These are phyloP conservation scores for Sialia sialis DNA, from an alignment of 2,113 vertebrate species.

Conservation along the genomic window DNA sequence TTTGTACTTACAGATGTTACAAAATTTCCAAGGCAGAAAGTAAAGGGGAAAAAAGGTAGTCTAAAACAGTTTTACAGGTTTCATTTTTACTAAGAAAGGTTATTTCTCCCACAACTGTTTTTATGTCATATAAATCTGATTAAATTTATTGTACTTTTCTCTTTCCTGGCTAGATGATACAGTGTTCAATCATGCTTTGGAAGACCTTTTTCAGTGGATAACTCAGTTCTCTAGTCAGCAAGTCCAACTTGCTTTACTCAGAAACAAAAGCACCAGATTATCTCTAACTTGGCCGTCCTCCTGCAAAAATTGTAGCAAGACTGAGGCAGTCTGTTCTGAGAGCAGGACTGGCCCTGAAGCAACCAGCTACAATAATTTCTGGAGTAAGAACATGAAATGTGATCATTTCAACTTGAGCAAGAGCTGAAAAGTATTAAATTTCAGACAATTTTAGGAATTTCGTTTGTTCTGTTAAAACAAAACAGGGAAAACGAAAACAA, in stretches of 20 bases:
- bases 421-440: neutral
- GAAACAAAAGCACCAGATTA: slow-evolving; percentile 19
- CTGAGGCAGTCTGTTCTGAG: neutral
- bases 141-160: neutral
- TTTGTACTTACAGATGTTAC: slow-evolving; percentile 52
- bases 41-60: neutral
- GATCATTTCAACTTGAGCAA: slow-evolving; percentile 11
- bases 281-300: neutral
- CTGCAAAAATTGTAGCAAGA: neutral
- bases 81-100: neutral
- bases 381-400: neutral
- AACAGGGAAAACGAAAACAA: slow-evolving; percentile 55
- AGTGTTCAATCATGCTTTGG: slow-evolving; percentile 22
- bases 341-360: slow-evolving; percentile 12
- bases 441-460: neutral
- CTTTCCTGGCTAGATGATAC: neutral
- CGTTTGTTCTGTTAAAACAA: slow-evolving; percentile 12
- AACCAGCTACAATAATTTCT: neutral
- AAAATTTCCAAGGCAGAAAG: slow-evolving; percentile 44
- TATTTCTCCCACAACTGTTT: neutral
- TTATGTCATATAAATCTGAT: neutral
- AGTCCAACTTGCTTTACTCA: neutral
- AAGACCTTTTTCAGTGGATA: slow-evolving; percentile 48
- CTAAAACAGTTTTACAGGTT: neutral
- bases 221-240: slow-evolving; percentile 28